These are phyloP conservation scores for Pollenia angustigena DNA, from an alignment of 2,888 invertebrate species.

Conservation along the genomic window DNA sequence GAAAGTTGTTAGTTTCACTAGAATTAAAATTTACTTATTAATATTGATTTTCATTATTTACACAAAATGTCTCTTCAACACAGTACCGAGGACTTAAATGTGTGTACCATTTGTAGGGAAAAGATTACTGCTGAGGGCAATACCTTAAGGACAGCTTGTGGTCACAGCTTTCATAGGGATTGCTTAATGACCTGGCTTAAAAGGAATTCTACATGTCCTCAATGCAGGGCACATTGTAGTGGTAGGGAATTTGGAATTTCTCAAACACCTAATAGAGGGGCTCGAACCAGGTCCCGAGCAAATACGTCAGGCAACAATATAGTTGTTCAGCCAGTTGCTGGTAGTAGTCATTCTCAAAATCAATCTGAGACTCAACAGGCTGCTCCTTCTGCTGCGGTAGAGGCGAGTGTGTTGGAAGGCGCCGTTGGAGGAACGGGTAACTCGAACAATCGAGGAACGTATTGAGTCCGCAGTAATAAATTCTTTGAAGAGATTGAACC, in stretches of 20 bases:
- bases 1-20: not conserved
- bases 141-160: not conserved
- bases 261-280: not conserved
- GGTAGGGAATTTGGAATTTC: not conserved
- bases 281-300: conserved; percentile 5
- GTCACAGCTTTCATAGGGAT: conserved; percentile 1
- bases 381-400: not conserved
- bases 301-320: conserved; percentile 19
- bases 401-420: not conserved
- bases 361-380: not conserved
- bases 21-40: no score
- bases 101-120: conserved; percentile 6
- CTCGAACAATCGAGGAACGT: no score
- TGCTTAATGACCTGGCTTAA: not conserved
- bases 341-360: not conserved
- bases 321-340: conserved; percentile 11
- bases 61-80: no score
- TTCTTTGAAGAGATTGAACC: no score
- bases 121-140: not conserved
- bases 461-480: no score
- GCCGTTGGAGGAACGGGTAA: not conserved
- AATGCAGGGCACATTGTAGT: conserved; percentile 3
- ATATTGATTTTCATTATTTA: no score
- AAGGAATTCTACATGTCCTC: not conserved
- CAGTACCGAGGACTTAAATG: not conserved